Evolutionary conservation across 2,888 invertebrate genomes (phyloP).

Genomic region (Unio delphinus): DNA sequence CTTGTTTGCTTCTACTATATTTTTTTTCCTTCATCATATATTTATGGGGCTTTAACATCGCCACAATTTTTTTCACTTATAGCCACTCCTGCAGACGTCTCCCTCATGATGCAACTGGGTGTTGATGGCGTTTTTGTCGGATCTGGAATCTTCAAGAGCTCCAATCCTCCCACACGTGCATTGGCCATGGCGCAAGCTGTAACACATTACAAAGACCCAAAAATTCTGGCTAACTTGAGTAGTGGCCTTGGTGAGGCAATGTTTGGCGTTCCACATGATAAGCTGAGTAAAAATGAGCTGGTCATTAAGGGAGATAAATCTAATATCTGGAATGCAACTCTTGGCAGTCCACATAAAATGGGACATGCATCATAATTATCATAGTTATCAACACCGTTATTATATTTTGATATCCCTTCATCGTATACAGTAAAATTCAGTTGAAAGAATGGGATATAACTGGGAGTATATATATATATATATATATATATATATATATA

Average conservation of each 20-base stretch:
- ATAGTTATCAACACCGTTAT: too few species aligned
- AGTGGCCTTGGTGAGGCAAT: conserved; percentile 65
- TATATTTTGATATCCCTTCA: too few species aligned
- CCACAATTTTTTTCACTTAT: conserved; percentile 8
- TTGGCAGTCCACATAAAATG: conserved; percentile 25
- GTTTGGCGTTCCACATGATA: conserved; percentile 48
- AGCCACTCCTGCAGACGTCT: conserved; percentile 69
- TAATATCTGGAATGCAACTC: conserved; percentile 49
- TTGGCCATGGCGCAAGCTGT: conserved; percentile 67
- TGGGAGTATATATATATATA: too few species aligned
- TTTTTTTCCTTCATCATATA: too few species aligned
- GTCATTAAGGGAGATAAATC: conserved; percentile 24
- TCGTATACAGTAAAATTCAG: too few species aligned
- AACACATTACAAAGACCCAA: conserved; percentile 64
- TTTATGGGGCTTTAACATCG: too few species aligned
- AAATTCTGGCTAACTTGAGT: conserved; percentile 59
- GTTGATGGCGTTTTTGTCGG: conserved; percentile 69
- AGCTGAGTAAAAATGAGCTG: conserved; percentile 8
- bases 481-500: too few species aligned
- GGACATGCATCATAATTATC: too few species aligned
- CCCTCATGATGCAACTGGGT: conserved; percentile 68
- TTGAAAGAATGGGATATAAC: too few species aligned
- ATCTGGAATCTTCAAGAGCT: conserved; percentile 68
- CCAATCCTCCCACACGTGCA: conserved; percentile 58
- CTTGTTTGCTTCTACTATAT: too few species aligned